Conservation (phyloP, 1,140 invertebrate species). For the Euschistus heros region DNA sequence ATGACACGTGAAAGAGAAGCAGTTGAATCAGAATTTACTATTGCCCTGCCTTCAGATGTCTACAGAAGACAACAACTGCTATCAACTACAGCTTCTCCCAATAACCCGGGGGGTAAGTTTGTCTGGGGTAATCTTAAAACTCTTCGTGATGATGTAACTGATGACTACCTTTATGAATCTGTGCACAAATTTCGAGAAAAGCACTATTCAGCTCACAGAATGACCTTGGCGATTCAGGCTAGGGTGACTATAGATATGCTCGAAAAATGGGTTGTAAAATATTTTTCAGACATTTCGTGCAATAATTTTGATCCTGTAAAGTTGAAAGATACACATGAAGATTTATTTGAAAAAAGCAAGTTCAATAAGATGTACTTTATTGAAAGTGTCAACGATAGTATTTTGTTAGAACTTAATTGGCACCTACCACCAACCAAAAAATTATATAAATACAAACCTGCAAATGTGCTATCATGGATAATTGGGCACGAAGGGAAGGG, state of each 20-base stretch:
- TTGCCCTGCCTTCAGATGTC: slow-evolving; percentile 53
- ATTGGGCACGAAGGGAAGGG: slow-evolving; percentile 82
- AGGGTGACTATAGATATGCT: slow-evolving; percentile 64
- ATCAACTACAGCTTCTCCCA: slow-evolving; percentile 36
- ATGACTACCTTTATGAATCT: slow-evolving; percentile 49
- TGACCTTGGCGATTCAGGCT: slow-evolving; percentile 74
- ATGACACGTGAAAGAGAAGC: slow-evolving; percentile 85
- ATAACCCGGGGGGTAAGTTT: slow-evolving; percentile 67
- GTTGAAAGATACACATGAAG: slow-evolving; percentile 54
- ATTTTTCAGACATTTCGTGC: slow-evolving; percentile 51
- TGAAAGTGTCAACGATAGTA: slow-evolving; percentile 62
- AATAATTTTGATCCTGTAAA: slow-evolving; percentile 49
- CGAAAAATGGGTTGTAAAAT: slow-evolving; percentile 51
- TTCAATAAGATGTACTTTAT: slow-evolving; percentile 70
- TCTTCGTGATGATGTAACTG: slow-evolving; percentile 54
- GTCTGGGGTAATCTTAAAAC: slow-evolving; percentile 75
- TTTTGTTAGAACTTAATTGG: slow-evolving; percentile 67
- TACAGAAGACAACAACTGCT: slow-evolving; percentile 64
- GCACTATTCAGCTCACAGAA: slow-evolving; percentile 81
- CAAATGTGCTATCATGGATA: slow-evolving; percentile 68
- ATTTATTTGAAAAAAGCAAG: slow-evolving; percentile 41
- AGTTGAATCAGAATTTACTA: slow-evolving; percentile 82
- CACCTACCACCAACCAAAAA: slow-evolving; percentile 60
- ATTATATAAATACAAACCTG: slow-evolving; percentile 63
- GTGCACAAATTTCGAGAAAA: slow-evolving; percentile 67